Base-by-base conservation (phyloP, 2,888 invertebrate species). In the Unio pictorum region DNA sequence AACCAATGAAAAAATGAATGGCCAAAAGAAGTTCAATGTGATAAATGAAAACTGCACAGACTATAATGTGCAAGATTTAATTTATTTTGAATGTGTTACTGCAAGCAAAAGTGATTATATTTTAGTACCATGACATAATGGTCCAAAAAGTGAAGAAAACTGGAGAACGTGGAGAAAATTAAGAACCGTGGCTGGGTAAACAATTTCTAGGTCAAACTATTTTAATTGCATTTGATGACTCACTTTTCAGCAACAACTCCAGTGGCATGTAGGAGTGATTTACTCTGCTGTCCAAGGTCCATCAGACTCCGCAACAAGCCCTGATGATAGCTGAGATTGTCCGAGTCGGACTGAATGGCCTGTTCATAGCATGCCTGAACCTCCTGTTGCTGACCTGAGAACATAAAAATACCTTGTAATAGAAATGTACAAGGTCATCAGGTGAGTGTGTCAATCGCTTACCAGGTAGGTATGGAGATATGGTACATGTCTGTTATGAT, bases 291-390 rank as follows among this genome's bases (percentile, higher is more conserved):
- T 87, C 97, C 96, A 69, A 97, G 91, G 34, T 94, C 94, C 65
- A 97, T 91, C 86, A 96, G 95, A 85, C 96, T 96, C 80, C 95
- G 94, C 61, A 97, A 93, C 91, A 97, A 94, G 28, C 96, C 96
- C 92, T 94, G 89, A 71, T 92, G 87, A 62, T 86, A 84, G 17
- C 75, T 80, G 6, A 89, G 72, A 61, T 89, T 87, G 55, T 86
- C 80, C 4, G 89, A 86, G 63, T 89, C 85, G 61, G 92, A 91
- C 81, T 94, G 93, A 0, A 95, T 93, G 66, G 96, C 92, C 76
- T 94, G 93, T 89, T 97, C 97, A 88, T 97, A 97, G 86, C 96
- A 96, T 3, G 95, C 93, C 1, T 95, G 94, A 0, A 96, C 96
- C 87, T 97, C 96, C 88, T 93, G 88, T 67, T 90, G 81, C 69